phyloP scores from a whole-genome alignment of 1,140 invertebrate species.

The Forficula auricularia region DNA sequence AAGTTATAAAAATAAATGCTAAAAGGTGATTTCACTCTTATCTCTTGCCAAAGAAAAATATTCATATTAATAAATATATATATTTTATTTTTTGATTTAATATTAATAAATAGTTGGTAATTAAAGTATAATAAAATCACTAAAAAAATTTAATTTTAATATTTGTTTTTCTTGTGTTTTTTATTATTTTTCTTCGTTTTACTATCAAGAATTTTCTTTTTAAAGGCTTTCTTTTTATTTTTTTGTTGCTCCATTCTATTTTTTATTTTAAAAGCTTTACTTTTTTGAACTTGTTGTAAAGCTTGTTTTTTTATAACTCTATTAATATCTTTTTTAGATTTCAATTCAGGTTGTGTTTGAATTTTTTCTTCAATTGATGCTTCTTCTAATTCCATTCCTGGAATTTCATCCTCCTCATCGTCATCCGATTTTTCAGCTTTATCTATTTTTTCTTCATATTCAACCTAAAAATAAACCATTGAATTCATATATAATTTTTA shows the following conservation, averaged over 20 bases:
- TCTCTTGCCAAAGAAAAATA: not conserved
- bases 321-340: constrained; percentile 13
- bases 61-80: not conserved
- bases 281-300: constrained; percentile 35
- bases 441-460: constrained; percentile 24
- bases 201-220: not conserved
- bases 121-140: not conserved
- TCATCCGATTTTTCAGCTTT: constrained; percentile 21
- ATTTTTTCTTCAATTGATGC: too few relatives aligned
- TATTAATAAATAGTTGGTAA: not conserved
- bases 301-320: constrained; percentile 13
- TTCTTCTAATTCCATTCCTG: constrained; percentile 36
- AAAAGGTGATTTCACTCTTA: not conserved
- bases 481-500: not conserved
- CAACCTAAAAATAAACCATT: constrained; percentile 17
- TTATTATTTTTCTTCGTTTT: constrained; percentile 5
- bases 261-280: constrained; percentile 53
- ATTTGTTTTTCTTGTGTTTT: constrained; percentile 5
- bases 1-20: not conserved
- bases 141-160: not conserved
- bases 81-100: not conserved
- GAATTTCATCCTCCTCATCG: constrained; percentile 26
- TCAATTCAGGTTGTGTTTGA: constrained; percentile 4
- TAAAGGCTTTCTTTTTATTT: constrained; percentile 12
- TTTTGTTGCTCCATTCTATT: constrained; percentile 36